A percentile compares a stretch with the other conserved stretches of the same genome.
These are phyloP conservation scores for Sylvietta virens DNA, from an alignment of 2,113 vertebrate species.

Conservation along the genomic window DNA sequence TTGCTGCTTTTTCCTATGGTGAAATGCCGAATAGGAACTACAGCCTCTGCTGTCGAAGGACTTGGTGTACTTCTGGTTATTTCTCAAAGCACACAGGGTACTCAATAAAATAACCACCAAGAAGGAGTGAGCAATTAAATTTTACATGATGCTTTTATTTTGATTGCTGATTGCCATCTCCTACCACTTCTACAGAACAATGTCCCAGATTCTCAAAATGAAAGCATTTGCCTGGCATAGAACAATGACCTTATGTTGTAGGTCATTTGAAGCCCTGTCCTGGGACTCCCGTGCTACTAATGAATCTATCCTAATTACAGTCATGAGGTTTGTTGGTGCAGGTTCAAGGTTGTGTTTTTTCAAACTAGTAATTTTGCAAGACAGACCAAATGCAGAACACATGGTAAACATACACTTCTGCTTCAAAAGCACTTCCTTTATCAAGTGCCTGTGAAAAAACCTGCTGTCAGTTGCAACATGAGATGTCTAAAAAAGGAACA, in stretches of 20 bases:
- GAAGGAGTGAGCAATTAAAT: neutral
- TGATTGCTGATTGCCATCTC: neutral
- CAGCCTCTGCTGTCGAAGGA: neutral
- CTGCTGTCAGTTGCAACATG: neutral
- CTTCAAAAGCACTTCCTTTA: neutral
- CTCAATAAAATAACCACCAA: neutral
- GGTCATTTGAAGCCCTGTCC: neutral
- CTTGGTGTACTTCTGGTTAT: neutral
- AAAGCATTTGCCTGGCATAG: neutral
- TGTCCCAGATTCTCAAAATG: neutral
- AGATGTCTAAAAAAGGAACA: neutral
- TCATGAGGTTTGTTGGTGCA: neutral
- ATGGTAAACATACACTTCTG: neutral
- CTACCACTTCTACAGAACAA: neutral
- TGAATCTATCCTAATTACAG: neutral
- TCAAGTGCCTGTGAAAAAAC: neutral
- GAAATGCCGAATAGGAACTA: neutral
- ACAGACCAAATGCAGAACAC: neutral
- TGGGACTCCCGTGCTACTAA: neutral
- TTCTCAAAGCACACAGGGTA: neutral
- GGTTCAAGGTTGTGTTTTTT: neutral
- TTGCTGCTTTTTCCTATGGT: neutral
- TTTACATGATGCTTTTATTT: neutral
- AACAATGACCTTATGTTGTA: neutral
- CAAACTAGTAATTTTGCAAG: neutral